Conservation (phyloP, 2,888 invertebrate genomes). For the Amiota minor region DNA sequence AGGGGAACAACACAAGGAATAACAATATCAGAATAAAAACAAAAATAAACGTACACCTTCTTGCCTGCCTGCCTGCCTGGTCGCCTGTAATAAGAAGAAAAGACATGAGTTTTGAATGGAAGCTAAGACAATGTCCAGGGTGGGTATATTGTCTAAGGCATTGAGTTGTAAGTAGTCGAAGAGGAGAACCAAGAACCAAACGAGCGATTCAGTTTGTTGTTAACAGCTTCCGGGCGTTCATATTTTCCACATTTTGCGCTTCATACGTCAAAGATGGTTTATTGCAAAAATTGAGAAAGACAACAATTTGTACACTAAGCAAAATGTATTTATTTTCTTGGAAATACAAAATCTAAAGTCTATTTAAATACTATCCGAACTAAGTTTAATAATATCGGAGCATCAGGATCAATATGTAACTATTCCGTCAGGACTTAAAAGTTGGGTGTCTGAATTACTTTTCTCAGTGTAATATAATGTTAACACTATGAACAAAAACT, state of each 20-base stretch:
- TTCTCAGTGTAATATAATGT: background rate
- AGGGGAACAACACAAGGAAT: conserved; percentile 8
- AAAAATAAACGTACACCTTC: background rate
- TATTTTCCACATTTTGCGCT: conserved; percentile 31
- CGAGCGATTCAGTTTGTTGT: conserved; percentile 17
- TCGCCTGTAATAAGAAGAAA: no score
- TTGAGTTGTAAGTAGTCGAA: background rate
- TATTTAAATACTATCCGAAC: no score
- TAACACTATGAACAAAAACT: conserved; percentile 9
- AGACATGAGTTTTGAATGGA: background rate
- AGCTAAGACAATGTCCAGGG: background rate
- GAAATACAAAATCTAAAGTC: background rate
- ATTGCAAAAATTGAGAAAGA: conserved; percentile 61
- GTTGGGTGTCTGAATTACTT: background rate
- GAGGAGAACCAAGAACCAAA: background rate
- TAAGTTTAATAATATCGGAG: no score
- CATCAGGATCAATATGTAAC: no score
- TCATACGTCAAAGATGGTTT: conserved; percentile 63
- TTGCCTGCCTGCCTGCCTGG: background rate
- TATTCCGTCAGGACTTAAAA: no score
- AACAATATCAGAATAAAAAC: conserved; percentile 25
- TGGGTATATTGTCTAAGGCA: background rate
- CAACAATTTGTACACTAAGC: conserved; percentile 8
- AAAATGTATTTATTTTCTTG: background rate
- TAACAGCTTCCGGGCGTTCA: conserved; percentile 30